A percentile compares a stretch with the other conserved stretches of the same genome.
Evolutionary conservation across 2,113 vertebrate genomes (phyloP).

Genomic region (Casuarius casuarius): DNA sequence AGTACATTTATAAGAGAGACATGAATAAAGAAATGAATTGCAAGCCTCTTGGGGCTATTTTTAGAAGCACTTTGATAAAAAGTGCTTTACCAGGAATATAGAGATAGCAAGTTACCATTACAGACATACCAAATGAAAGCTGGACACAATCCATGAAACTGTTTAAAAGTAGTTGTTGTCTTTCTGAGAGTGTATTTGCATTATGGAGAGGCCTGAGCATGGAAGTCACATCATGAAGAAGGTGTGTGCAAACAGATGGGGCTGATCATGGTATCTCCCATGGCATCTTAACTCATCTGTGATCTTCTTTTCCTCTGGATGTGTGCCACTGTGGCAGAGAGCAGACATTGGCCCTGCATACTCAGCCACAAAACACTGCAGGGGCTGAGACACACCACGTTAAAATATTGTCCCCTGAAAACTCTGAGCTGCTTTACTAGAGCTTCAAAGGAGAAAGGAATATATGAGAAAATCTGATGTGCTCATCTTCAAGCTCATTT

Average conservation of each 20-base stretch:
- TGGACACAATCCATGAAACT: not conserved
- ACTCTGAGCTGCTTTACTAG: not conserved
- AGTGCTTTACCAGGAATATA: not conserved
- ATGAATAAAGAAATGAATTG: not conserved
- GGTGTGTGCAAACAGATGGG: not conserved
- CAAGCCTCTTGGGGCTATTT: not conserved
- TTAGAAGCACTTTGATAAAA: not conserved
- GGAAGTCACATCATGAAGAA: not conserved
- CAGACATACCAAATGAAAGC: not conserved
- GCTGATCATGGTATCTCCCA: not conserved
- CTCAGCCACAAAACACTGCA: not conserved
- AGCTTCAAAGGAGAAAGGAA: not conserved
- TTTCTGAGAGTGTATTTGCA: not conserved
- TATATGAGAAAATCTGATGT: not conserved
- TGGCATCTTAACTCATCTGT: not conserved
- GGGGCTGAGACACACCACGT: not conserved
- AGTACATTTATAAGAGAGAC: not conserved
- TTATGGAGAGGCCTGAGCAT: not conserved
- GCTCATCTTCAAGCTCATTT: not conserved
- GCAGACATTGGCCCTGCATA: not conserved
- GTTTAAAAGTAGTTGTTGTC: constrained; percentile 5
- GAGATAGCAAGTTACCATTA: not conserved
- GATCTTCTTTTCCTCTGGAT: not conserved
- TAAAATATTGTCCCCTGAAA: not conserved
- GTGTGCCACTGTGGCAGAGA: accelerated